These are phyloP conservation scores for Antrozous pallidus DNA, from an alignment of 2,797 vertebrate genomes.

Conservation along the genomic window DNA sequence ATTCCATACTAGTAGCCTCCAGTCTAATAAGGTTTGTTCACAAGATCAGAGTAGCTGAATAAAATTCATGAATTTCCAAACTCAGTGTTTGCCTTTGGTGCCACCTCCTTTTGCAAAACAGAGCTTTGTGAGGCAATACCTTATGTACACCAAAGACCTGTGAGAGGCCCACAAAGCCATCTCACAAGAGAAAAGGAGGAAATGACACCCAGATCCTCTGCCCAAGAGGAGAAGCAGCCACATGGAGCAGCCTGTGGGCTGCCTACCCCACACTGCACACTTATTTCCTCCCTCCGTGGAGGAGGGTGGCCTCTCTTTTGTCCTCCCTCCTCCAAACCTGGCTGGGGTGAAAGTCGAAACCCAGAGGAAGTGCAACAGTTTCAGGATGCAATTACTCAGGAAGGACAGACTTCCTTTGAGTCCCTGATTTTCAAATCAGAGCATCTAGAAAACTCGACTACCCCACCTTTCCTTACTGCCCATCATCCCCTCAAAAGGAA, in stretches of 20 bases:
- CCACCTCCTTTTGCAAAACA: conserved; percentile 6
- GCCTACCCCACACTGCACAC: background rate
- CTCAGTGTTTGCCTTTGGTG: background rate
- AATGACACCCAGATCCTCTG: conserved; percentile 18
- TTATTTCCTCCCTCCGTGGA: conserved; percentile 26
- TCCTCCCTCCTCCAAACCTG: conserved; percentile 36
- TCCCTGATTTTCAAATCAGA: conserved; percentile 62
- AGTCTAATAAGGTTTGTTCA: background rate
- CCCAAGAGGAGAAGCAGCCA: background rate
- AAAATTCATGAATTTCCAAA: conserved; percentile 28
- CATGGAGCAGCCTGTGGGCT: background rate
- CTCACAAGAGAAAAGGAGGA: conserved; percentile 24
- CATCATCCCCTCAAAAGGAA: conserved; percentile 48
- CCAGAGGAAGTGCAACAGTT: conserved; percentile 61
- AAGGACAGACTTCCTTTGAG: conserved; percentile 73
- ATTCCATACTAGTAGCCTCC: background rate
- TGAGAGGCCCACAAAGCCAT: background rate
- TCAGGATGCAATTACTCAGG: conserved; percentile 70
- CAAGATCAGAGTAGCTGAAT: background rate
- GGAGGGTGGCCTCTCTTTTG: conserved; percentile 41
- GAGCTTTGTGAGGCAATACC: background rate
- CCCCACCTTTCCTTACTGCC: conserved; percentile 30
- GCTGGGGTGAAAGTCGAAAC: conserved; percentile 68
- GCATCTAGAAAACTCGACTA: conserved; percentile 66
- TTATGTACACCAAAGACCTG: background rate